phyloP scores from a whole-genome alignment of 1,140 invertebrate species.

The Zeugodacus cucurbitae region DNA sequence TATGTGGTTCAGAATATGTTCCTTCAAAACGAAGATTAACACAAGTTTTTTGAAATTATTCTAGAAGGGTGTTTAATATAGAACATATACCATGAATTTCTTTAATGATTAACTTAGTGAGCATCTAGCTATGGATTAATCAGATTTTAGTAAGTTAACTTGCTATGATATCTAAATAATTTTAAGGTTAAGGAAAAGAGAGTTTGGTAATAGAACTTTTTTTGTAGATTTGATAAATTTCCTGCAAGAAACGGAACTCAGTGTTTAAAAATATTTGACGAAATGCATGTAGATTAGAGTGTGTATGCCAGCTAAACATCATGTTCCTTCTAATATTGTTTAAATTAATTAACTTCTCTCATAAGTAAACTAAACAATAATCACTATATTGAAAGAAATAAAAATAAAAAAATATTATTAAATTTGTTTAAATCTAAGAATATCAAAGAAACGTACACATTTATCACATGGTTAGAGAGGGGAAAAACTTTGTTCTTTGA shows the following conservation, averaged over 20 bases:
- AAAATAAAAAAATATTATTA: background rate
- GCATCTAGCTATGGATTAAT: too few relatives aligned
- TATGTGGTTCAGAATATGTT: too few relatives aligned
- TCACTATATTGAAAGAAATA: background rate
- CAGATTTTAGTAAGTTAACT: too few relatives aligned
- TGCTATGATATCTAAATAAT: too few relatives aligned
- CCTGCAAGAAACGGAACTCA: background rate
- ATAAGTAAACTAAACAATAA: background rate
- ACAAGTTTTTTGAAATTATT: too few relatives aligned
- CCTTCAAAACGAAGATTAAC: too few relatives aligned
- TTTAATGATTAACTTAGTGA: too few relatives aligned
- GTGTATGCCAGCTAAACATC: background rate
- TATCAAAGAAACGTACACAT: background rate
- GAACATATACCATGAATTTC: too few relatives aligned
- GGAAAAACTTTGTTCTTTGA: slow-evolving; percentile 6
- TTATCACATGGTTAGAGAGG: slow-evolving; percentile 18
- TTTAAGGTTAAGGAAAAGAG: too few relatives aligned
- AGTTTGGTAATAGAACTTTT: too few relatives aligned
- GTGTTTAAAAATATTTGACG: background rate
- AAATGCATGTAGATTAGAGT: background rate
- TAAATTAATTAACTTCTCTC: background rate
- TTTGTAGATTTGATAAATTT: background rate
- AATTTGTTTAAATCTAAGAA: background rate
- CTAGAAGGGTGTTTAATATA: too few relatives aligned
- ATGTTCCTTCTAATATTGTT: background rate